These are phyloP conservation scores for Thera obeliscata DNA, from an alignment of 2,888 invertebrate species.

Conservation along the genomic window DNA sequence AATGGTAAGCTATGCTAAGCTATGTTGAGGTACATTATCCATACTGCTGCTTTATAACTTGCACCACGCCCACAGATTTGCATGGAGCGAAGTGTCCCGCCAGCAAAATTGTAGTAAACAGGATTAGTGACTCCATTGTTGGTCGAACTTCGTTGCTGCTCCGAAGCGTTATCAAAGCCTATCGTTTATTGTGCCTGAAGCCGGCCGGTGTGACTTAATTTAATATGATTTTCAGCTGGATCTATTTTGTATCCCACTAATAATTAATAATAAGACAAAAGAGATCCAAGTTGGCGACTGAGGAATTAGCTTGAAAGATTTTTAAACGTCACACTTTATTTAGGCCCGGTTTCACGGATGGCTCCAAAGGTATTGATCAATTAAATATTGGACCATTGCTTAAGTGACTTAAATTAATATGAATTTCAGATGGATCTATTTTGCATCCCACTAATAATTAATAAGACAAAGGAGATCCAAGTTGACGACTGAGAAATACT, in stretches of 20 bases:
- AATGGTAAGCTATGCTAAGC: too few species aligned
- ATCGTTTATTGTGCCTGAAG: conserved; percentile 54
- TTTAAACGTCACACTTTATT: too few species aligned
- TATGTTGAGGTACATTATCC: too few species aligned
- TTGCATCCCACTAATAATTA: too few species aligned
- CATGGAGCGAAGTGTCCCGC: conserved; percentile 56
- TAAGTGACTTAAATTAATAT: too few species aligned
- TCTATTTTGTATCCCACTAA: conserved; percentile 19
- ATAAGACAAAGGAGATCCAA: too few species aligned
- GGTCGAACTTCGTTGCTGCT: conserved; percentile 50
- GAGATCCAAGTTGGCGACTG: conserved; percentile 8
- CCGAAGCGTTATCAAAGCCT: conserved; percentile 61
- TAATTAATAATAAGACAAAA: conserved; percentile 5
- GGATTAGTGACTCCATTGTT: conserved; percentile 63
- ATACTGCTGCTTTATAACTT: conserved; percentile 27
- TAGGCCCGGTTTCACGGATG: too few species aligned
- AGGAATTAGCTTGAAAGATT: too few species aligned
- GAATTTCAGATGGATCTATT: too few species aligned
- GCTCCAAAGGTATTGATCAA: too few species aligned
- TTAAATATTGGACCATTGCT: too few species aligned
- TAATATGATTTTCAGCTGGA: conserved; percentile 47
- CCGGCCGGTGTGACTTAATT: conserved; percentile 41
- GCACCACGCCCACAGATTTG: conserved; percentile 46
- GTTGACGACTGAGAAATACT: too few species aligned
- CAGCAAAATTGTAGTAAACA: conserved; percentile 60